Percentiles rank a stretch among this genome's conserved stretches.
phyloP scores from a whole-genome alignment of 2,113 vertebrate genomes.

The Campylorhamphus procurvoides region DNA sequence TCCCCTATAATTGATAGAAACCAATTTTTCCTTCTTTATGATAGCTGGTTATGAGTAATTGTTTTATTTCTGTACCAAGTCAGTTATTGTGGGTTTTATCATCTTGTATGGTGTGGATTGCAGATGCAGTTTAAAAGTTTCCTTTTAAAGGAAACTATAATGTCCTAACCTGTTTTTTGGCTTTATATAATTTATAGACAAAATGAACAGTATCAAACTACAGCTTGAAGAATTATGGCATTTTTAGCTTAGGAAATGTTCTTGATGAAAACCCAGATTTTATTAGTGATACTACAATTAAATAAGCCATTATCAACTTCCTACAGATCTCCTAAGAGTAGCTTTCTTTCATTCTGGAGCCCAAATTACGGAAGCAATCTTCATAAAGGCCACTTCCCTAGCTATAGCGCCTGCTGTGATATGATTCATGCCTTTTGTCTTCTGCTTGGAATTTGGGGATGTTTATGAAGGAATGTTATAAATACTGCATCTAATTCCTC shows the following conservation, averaged over 20 bases:
- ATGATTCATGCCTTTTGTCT: conserved; percentile 82
- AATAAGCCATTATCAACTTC: conserved; percentile 79
- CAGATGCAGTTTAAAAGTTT: neutral
- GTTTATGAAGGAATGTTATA: conserved; percentile 75
- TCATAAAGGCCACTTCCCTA: conserved; percentile 72
- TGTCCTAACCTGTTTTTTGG: neutral
- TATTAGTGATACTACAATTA: conserved; percentile 63
- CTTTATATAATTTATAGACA: conserved; percentile 22
- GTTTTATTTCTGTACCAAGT: conserved; percentile 17
- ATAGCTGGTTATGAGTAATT: neutral
- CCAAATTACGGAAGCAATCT: conserved; percentile 76
- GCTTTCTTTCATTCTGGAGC: conserved; percentile 60
- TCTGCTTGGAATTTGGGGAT: conserved; percentile 74
- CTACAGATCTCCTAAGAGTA: conserved; percentile 69
- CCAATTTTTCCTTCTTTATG: neutral
- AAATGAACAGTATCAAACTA: conserved; percentile 45
- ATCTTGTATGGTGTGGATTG: neutral
- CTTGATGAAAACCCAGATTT: conserved; percentile 67
- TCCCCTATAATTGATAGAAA: neutral
- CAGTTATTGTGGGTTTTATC: neutral
- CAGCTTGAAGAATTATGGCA: conserved; percentile 54
- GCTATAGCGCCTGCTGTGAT: conserved; percentile 47
- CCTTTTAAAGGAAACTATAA: conserved; percentile 53
- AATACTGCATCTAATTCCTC: conserved; percentile 75
- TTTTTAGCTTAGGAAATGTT: conserved; percentile 75